These are phyloP conservation scores for Periophthalmus modestus DNA, from an alignment of 2,113 vertebrate species.

Conservation along the genomic window DNA sequence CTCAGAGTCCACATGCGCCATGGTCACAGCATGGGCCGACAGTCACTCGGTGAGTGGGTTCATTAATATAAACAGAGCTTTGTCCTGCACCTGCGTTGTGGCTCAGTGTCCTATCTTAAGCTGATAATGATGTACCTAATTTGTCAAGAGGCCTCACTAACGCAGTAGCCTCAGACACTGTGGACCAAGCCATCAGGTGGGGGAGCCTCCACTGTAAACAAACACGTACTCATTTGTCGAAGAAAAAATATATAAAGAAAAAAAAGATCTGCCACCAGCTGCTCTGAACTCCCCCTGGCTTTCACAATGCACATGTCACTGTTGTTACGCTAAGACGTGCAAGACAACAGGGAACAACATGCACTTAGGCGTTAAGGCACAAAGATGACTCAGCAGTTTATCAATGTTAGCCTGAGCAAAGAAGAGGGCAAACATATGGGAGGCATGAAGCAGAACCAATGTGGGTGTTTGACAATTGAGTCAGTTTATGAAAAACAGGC, in stretches of 20 bases:
- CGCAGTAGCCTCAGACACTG: slow-evolving; percentile 42
- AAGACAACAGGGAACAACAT: slow-evolving; percentile 23
- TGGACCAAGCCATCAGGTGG: slow-evolving; percentile 50
- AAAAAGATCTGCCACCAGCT: slow-evolving; percentile 55
- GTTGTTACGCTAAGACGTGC: slow-evolving; percentile 27
- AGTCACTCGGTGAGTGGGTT: slow-evolving; percentile 10
- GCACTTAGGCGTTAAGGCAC: slow-evolving; percentile 24
- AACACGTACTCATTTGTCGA: slow-evolving; percentile 62
- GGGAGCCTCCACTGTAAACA: slow-evolving; percentile 61
- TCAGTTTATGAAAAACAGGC: not conserved
- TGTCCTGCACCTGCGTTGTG: slow-evolving; percentile 29
- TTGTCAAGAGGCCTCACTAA: slow-evolving; percentile 49
- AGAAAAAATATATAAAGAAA: slow-evolving; percentile 6
- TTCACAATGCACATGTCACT: slow-evolving; percentile 41
- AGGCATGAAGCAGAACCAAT: slow-evolving; percentile 9
- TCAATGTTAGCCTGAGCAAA: slow-evolving; percentile 24
- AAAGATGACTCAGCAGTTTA: slow-evolving; percentile 46
- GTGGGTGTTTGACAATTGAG: not conserved
- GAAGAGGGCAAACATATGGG: slow-evolving; percentile 41
- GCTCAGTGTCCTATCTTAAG: slow-evolving; percentile 39
- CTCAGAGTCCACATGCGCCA: slow-evolving; percentile 6
- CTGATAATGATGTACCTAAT: slow-evolving; percentile 55
- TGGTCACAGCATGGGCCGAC: slow-evolving; percentile 2
- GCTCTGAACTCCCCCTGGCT: slow-evolving; percentile 45
- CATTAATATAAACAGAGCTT: slow-evolving; percentile 27